These are phyloP conservation scores for Eubucco bourcierii DNA, from an alignment of 2,113 vertebrate species.

Conservation along the genomic window DNA sequence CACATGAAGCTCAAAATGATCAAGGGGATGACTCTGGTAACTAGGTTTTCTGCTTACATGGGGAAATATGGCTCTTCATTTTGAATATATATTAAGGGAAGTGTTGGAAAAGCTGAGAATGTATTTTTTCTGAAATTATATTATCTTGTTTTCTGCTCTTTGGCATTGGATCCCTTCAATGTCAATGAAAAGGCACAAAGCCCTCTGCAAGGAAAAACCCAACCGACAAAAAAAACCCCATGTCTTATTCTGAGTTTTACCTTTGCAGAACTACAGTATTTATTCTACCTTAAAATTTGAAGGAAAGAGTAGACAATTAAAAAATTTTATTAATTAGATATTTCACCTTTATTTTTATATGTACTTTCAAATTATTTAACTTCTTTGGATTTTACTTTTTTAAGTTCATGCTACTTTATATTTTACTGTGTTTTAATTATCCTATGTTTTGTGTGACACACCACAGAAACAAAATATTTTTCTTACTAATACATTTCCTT, in stretches of 20 bases:
- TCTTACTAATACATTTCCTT: background rate
- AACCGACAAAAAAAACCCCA: background rate
- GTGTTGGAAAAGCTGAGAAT: background rate
- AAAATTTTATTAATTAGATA: background rate
- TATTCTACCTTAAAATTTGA: no score
- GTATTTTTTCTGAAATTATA: no score
- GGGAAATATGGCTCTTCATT: background rate
- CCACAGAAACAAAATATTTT: background rate
- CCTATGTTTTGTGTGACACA: background rate
- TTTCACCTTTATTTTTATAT: background rate
- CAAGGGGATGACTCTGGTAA: background rate
- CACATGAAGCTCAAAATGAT: background rate
- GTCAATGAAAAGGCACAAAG: background rate
- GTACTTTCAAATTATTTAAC: background rate
- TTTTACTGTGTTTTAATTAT: slow-evolving; percentile 26
- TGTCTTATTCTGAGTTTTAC: background rate
- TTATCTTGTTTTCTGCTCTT: no score
- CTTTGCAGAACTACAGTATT: background rate
- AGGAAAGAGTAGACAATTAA: no score
- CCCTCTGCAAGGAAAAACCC: background rate
- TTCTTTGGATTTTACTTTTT: slow-evolving; percentile 1
- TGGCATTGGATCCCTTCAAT: no score
- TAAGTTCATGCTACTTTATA: background rate
- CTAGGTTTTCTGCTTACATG: background rate
- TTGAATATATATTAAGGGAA: background rate